phyloP scores from a whole-genome alignment of 2,113 vertebrate species.

The Oenanthe oenanthe region DNA sequence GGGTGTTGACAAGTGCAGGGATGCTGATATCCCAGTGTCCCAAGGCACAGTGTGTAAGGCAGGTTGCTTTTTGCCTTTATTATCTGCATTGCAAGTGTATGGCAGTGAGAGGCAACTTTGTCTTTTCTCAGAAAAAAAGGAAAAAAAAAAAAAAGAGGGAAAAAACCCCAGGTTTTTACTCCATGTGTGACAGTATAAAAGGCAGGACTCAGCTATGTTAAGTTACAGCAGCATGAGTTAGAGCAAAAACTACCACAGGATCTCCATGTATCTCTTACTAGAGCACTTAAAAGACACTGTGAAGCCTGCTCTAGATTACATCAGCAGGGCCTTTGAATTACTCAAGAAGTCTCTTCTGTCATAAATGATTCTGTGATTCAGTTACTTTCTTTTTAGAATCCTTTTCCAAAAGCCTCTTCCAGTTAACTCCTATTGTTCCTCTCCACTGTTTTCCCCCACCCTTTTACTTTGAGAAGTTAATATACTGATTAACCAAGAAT shows the following conservation, averaged over 20 bases:
- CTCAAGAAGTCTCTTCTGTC: neutral
- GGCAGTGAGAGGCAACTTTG: neutral
- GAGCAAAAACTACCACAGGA: neutral
- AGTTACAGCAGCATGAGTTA: neutral
- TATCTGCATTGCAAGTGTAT: neutral
- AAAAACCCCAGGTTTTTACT: fast-evolving
- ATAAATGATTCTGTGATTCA: neutral
- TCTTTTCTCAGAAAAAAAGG: too few species aligned
- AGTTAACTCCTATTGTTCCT: neutral
- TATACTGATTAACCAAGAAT: neutral
- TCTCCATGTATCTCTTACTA: neutral
- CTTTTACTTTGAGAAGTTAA: neutral
- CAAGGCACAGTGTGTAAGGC: neutral
- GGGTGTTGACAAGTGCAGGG: neutral
- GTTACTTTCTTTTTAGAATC: neutral
- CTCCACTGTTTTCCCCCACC: neutral
- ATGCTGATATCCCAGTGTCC: neutral
- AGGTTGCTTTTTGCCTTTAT: neutral
- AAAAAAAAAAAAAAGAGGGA: neutral
- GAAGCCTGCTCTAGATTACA: neutral
- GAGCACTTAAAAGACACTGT: neutral
- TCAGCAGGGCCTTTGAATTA: neutral
- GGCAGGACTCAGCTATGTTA: too few species aligned
- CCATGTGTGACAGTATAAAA: neutral
- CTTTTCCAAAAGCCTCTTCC: neutral